Base-by-base conservation (phyloP, 2,797 vertebrate species). In the Ctenopoma kingsleyae region DNA sequence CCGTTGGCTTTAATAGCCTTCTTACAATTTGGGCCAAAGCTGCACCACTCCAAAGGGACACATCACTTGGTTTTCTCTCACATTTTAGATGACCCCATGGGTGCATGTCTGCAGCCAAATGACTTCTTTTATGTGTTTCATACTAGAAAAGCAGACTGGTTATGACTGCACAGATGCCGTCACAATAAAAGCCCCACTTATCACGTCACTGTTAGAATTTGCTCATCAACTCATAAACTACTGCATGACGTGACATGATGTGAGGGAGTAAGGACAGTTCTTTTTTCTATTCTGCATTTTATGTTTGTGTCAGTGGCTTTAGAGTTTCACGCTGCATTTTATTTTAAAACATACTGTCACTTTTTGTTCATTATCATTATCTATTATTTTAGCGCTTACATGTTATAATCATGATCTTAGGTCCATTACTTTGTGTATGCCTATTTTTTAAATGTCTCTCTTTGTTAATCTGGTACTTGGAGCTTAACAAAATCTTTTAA, bases 1-100 rank as follows among this genome's bases (percentile, higher is more conserved):
- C 82, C 74, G 76, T 69, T 82, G 82, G 76, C 73, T 85, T 71
- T n/a, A 76, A 72, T 19, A 73, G 49, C 46, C 68, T 67, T 76
- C 71, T 65, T 67, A 43, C 23, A 27, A 46, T 38, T 59, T 54
- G 58, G 38, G 19, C 53, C 60, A 10, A 9, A 52, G 40, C n/a
- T 32, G 60, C 60, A 75, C n/a, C 20, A 19, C 49, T 68, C 75
- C 38, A 8, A 35, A 0, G 40, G 71, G 71, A 77, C 20, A 4
- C 17, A 73, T 67, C 67, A 54, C 61, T 67, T 27, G 19, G 25
- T 65, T 78, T 81, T 80, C 71, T 79, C 38, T 70, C 56, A 76
- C 61, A n/a, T 85, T 85, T 82, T 65, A 81, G 74, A 46, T 17
- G 55, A 35, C 25, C 73, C 57, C 19, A 0, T 19, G 74, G 71